Base-by-base conservation (phyloP, 2,113 vertebrate species). In the Otolemur garnettii region DNA sequence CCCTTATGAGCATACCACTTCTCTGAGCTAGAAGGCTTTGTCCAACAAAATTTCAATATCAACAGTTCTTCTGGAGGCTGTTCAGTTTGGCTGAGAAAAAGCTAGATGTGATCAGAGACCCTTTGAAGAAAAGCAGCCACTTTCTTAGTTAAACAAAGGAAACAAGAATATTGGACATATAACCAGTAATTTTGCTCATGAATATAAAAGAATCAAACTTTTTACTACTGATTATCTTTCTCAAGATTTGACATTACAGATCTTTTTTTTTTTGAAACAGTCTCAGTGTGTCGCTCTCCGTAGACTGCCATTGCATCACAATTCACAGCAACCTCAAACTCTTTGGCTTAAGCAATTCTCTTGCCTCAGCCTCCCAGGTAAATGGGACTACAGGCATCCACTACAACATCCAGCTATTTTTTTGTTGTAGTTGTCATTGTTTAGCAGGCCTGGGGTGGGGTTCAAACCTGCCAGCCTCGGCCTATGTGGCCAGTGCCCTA, bases 1-100 rank as follows among this genome's bases (percentile, higher is more conserved):
- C 83, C 85, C 94, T 57, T 42, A 57, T 45, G 75, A 75, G 64
- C 83, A 2, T 94, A 75, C 78, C 30, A 10, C 74, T 96, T 92
- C 59, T 93, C 91, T 91, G 62, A 93, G 50, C 90, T 91, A 45
- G 72, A 96, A 97, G 42, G 55, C 72, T 96, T 88, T 96, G n/a
- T 79, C 82, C 95, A 93, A 62, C 59, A 79, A 89, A 38, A 84
- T 96, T 90, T 95, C 77, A 80, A 0, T 94, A 94, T 94, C 79
- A 93, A 0, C 87, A 92, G 72, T 74, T 96, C 69, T 95, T 53
- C 75, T 96, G 79, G 93, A 96, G 83, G 79, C 79, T 89, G 7
- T 94, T 69, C 9, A n/a, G 64, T 86, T 90, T 96, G 94, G 42
- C 93, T 91, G 57, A 94, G 93, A 95, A 94, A 92, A 95, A 78